Base-by-base conservation (phyloP, 2,888 invertebrate genomes). In the Coleophora flavipennella region DNA sequence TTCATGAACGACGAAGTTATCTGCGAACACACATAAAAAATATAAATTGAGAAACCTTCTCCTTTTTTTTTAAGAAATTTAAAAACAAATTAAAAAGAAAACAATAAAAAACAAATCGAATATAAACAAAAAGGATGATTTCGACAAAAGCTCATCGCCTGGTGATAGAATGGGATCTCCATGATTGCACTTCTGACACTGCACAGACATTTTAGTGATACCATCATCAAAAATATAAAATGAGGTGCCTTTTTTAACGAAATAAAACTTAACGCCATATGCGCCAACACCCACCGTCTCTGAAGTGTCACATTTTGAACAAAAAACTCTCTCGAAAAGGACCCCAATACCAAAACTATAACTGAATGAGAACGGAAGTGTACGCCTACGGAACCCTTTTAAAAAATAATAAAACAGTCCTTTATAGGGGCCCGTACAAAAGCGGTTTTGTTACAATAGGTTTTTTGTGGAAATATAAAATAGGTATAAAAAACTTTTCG, bases 301-400 rank as follows among this genome's bases (percentile, higher is more conserved):
- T 38, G 48, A 54, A 60, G 64, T 63, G 62, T 65, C 64, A 59
- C 53, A 50, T 65, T 59, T 48, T 51, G 38, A 33, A 40, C 38
- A 50, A 54, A 57, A 55, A 53, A 39, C 39, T 35, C 39, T 47
- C 54, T 53, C 53, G 52, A 49, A 46, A 52, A 51, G 38, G 31
- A 36, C 38, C 46, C 45, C 42, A 44, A 49, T 51, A 50, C 55
- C 48, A 57, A 53, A 54, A 50, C 41, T 50, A 41, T 37, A 48
- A 52, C 40, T 56, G 54, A 58, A 62, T 59, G 45, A 49, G 41
- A 47, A 46, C 58, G 60, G 60, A 60, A 55, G 60, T 57, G 7
- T 36, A 45, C 65, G 61, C 67, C 65, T 51, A 58, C 62, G 50
- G 64, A 61, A 59, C 64, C 67, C 65, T 62, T 65, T 66, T 60